phyloP scores from a whole-genome alignment of 2,797 vertebrate species.

The Otus scops region DNA sequence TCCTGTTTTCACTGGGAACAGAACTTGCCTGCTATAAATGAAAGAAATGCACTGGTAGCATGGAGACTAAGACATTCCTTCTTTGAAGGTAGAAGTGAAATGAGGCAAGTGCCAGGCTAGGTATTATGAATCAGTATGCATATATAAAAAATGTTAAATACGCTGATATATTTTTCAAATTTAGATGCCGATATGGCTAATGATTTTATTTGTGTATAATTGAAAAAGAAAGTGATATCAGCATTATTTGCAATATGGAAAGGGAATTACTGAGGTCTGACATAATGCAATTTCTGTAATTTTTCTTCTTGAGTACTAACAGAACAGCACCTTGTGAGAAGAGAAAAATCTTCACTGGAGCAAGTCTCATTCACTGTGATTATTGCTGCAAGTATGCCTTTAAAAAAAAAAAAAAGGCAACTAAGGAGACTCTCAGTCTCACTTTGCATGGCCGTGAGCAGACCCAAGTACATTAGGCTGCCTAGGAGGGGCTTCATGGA shows the following conservation, averaged over 20 bases:
- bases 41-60: neutral
- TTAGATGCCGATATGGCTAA: neutral
- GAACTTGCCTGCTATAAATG: neutral
- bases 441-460: neutral
- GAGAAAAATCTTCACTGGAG: neutral
- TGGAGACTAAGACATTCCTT: neutral
- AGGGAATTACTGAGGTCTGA: neutral
- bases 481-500: neutral
- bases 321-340: neutral
- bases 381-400: neutral
- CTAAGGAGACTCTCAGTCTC: neutral
- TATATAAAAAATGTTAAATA: neutral
- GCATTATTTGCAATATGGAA: neutral
- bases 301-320: neutral
- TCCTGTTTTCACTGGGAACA: neutral
- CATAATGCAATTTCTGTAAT: neutral
- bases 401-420: neutral
- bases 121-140: neutral
- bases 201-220: neutral
- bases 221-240: neutral
- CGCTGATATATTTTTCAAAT: neutral
- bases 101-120: neutral
- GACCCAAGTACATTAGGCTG: neutral
- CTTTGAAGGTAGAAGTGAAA: neutral
- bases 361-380: neutral